A percentile compares a stretch with the other conserved stretches of the same genome.
phyloP scores from a whole-genome alignment of 2,113 vertebrate species.

The Callipepla squamata region DNA sequence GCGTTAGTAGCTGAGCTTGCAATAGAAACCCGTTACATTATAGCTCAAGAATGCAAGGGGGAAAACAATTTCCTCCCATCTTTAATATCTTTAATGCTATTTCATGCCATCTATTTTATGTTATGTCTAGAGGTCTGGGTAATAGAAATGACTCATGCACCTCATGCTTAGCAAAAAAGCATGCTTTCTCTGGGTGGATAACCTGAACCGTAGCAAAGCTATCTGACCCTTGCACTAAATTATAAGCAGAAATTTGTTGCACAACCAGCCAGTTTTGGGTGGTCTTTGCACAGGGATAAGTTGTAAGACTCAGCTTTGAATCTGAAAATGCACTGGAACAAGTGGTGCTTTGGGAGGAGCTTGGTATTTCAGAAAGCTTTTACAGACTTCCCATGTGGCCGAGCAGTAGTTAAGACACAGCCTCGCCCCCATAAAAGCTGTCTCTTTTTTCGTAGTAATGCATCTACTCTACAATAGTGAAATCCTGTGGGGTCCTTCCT shows the following conservation, averaged over 20 bases:
- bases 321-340: conserved; percentile 21
- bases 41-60: conserved; percentile 46
- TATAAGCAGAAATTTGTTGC: conserved; percentile 21
- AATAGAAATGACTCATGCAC: conserved; percentile 47
- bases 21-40: conserved; percentile 38
- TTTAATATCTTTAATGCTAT: conserved; percentile 35
- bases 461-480: neutral
- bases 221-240: neutral
- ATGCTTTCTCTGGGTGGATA: conserved; percentile 43
- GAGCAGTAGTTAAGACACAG: conserved; percentile 38
- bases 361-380: conserved; percentile 58
- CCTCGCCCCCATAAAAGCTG: neutral
- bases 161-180: conserved; percentile 7
- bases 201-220: conserved; percentile 31
- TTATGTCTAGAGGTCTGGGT: conserved; percentile 48
- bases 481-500: conserved; percentile 20
- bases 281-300: conserved; percentile 9
- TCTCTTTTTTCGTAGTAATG: neutral
- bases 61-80: conserved; percentile 28
- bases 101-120: conserved; percentile 43
- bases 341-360: conserved; percentile 31
- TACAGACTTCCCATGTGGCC: conserved; percentile 44
- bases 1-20: conserved; percentile 16
- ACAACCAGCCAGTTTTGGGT: neutral
- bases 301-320: conserved; percentile 46